phyloP scores from a whole-genome alignment of 1,140 invertebrate species.

The Sitodiplosis mosellana region DNA sequence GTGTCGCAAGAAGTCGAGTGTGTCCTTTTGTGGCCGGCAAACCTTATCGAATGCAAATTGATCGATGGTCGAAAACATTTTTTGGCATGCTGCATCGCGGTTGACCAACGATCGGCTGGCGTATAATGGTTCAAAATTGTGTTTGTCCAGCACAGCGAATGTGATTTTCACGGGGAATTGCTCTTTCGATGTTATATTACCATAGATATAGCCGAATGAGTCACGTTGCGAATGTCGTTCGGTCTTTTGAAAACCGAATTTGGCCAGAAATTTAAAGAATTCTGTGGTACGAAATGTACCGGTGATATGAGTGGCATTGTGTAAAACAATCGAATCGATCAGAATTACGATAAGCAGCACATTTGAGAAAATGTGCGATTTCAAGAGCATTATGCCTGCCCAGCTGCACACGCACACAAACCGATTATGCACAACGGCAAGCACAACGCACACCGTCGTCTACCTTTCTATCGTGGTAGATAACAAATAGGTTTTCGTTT shows the following conservation, averaged over 20 bases:
- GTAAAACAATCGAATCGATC: too few relatives aligned
- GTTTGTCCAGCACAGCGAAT: slow-evolving; percentile 69
- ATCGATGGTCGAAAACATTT: slow-evolving; percentile 73
- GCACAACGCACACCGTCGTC: too few relatives aligned
- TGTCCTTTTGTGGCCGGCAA: slow-evolving; percentile 51
- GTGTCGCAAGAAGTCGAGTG: slow-evolving; percentile 71
- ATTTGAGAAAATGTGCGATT: too few relatives aligned
- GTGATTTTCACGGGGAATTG: slow-evolving; percentile 47
- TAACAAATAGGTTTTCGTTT: too few relatives aligned
- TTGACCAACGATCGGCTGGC: slow-evolving; percentile 34
- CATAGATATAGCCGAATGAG: slow-evolving; percentile 86
- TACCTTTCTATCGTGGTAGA: too few relatives aligned
- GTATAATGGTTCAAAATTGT: slow-evolving; percentile 77
- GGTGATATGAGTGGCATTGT: not conserved
- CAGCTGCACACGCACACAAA: too few relatives aligned
- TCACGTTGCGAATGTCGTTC: slow-evolving; percentile 58
- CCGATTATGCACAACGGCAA: too few relatives aligned
- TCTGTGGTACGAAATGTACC: slow-evolving; percentile 47
- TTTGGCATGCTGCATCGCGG: slow-evolving; percentile 44
- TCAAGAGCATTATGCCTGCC: too few relatives aligned
- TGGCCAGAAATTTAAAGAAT: slow-evolving; percentile 82
- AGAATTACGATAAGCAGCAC: too few relatives aligned
- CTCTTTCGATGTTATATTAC: slow-evolving; percentile 65
- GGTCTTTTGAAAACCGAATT: slow-evolving; percentile 96
- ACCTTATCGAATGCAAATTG: slow-evolving; percentile 63